Conservation (phyloP, 1,140 invertebrate genomes). For the Microplitis demolitor region DNA sequence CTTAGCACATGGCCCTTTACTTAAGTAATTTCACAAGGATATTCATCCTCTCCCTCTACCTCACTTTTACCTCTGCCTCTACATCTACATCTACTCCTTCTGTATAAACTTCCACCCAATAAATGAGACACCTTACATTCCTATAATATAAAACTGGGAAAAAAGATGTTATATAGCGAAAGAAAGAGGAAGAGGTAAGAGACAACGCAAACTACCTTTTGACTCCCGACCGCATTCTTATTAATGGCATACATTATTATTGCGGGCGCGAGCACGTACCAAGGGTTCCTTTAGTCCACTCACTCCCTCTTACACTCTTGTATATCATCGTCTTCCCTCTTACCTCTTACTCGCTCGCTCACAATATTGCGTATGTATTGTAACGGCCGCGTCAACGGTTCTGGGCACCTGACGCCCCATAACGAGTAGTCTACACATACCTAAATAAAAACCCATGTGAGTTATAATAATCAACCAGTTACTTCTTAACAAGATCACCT, state of each 20-base stretch:
- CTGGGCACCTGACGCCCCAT: slow-evolving; percentile 48
- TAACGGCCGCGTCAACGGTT: slow-evolving; percentile 51
- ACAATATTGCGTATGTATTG: neutral
- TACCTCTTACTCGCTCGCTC: neutral
- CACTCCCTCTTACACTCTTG: neutral
- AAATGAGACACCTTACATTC: no score
- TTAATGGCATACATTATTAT: slow-evolving; percentile 50
- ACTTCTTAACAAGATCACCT: slow-evolving; percentile 6
- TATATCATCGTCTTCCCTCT: neutral
- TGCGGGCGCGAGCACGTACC: slow-evolving; percentile 28
- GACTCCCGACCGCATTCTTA: slow-evolving; percentile 38
- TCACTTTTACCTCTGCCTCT: no score
- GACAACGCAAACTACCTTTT: slow-evolving; percentile 35
- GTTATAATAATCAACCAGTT: neutral
- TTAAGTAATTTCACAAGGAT: slow-evolving; percentile 6
- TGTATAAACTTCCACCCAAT: no score
- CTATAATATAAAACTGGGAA: no score
- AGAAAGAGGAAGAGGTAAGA: slow-evolving; percentile 22
- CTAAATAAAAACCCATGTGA: neutral
- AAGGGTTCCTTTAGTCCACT: neutral
- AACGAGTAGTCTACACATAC: slow-evolving; percentile 30
- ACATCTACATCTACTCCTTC: no score
- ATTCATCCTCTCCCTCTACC: neutral
- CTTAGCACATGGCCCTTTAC: slow-evolving; percentile 44
- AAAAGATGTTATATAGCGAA: neutral